Evolutionary conservation across 2,888 invertebrate genomes (phyloP).

Genomic region (Spilosoma lubricipeda): DNA sequence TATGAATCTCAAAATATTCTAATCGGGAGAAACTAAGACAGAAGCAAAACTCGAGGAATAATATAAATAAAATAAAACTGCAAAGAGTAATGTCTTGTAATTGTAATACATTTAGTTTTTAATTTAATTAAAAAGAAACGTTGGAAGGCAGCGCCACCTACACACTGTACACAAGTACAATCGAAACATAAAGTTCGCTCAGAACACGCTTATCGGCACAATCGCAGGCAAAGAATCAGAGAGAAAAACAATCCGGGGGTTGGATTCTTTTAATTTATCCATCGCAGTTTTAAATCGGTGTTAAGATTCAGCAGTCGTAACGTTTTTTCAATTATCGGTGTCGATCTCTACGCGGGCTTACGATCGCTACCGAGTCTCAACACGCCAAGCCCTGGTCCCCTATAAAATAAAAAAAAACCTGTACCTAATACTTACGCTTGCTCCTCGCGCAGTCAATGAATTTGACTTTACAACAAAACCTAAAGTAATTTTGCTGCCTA

Average conservation of each 20-base stretch:
- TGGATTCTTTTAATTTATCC: conserved; percentile 84
- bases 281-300: conserved; percentile 83
- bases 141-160: conserved; percentile 69
- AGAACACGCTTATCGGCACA: conserved; percentile 76
- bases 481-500: neutral
- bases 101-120: conserved; percentile 58
- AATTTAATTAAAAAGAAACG: conserved; percentile 66
- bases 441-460: conserved; percentile 55
- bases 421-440: conserved; percentile 57
- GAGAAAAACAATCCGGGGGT: conserved; percentile 75
- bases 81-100: conserved; percentile 45
- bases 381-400: conserved; percentile 61
- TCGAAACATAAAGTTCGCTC: conserved; percentile 78
- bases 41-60: neutral
- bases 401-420: conserved; percentile 52
- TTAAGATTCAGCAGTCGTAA: conserved; percentile 82
- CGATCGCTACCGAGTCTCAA: conserved; percentile 76
- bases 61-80: conserved; percentile 27
- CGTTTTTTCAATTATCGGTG: conserved; percentile 81
- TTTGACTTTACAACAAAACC: conserved; percentile 41
- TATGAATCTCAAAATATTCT: neutral
- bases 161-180: conserved; percentile 70
- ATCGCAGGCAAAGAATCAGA: conserved; percentile 73
- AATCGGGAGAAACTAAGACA: neutral
- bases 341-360: conserved; percentile 77